Evolutionary conservation across 2,797 vertebrate species (phyloP).

Genomic region (Hapalemur alaotrensis): DNA sequence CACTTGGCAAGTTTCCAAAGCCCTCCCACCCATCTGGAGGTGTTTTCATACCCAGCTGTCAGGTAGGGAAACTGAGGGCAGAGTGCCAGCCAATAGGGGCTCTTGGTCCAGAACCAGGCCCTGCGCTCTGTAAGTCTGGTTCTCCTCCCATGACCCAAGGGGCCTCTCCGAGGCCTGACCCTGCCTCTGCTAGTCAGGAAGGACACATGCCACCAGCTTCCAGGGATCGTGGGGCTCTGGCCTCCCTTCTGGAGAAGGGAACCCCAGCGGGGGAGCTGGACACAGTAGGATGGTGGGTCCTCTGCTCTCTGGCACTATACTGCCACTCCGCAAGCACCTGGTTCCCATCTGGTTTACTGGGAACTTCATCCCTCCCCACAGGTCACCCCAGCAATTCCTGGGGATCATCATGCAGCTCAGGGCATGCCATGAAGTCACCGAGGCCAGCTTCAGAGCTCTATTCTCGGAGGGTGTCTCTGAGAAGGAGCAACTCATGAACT

Average conservation of each 20-base stretch:
- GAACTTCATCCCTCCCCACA: neutral
- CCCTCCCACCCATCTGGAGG: neutral
- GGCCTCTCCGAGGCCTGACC: neutral
- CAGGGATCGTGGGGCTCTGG: neutral
- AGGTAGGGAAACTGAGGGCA: slow-evolving; percentile 18
- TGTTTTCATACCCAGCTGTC: neutral
- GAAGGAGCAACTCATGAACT: neutral
- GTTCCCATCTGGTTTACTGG: neutral
- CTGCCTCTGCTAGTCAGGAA: neutral
- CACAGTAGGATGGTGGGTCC: neutral
- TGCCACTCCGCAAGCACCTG: neutral
- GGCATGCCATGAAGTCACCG: neutral
- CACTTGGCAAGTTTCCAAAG: slow-evolving; percentile 11
- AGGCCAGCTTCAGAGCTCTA: neutral
- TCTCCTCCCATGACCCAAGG: neutral
- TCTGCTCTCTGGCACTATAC: neutral
- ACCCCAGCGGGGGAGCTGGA: neutral
- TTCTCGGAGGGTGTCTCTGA: neutral
- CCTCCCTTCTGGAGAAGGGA: neutral
- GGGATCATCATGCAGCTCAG: neutral
- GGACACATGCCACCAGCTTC: neutral
- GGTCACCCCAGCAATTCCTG: neutral
- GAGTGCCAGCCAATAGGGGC: neutral
- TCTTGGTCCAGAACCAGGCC: neutral
- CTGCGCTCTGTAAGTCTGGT: neutral